Evolutionary conservation across 1,140 invertebrate genomes (phyloP), one percentile per base, ranked within the genome.

Genomic region (Drosophila quadrilineata): DNA sequence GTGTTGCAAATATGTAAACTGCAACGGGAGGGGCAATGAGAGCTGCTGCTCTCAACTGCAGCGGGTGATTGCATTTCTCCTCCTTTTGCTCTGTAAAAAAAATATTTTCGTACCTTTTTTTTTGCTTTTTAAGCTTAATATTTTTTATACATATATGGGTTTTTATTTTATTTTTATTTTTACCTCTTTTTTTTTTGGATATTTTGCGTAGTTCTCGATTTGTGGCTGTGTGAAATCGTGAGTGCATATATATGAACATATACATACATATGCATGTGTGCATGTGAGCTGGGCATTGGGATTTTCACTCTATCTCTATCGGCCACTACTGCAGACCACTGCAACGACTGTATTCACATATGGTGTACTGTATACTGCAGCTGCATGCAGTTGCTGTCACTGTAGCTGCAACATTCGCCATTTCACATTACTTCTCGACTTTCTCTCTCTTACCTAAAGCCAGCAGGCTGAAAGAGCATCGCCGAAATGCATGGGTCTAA

Each of bases 101-200:
- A 46, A 45, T 36, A 22, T 49, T 69, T 62, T 65, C 57, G 10
- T 26, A 16, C 58, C 24, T 19, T 48, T 64, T 57, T 54, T 68
- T 69, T 53, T 33, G 52, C 40, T 56, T 48, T 64, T 67, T 72
- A 75, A 73, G 72, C 71, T 86, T 86, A 84, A 71, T 85, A n/a
- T n/a, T n/a, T n/a, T 84, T 88, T 85, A 76, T 87, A 85, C 86
- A 86, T 85, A 85, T 72, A 85, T 85, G 70, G 60, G 41, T 72
- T 72, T 52, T 70, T 72, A 69, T 82, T 65, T 62, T 52, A 52
- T 46, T 63, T 64, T 46, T 14, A 26, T 28, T 28, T 45, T 6
- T 26, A 41, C 56, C 36, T 71, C 62, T 48, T 68, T 73, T 41
- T 59, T 62, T 58, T 17, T 49, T 50, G 36, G 67, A 33, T 46